phyloP scores from a whole-genome alignment of 2,888 invertebrate species.

The Hyppa rectilinea region DNA sequence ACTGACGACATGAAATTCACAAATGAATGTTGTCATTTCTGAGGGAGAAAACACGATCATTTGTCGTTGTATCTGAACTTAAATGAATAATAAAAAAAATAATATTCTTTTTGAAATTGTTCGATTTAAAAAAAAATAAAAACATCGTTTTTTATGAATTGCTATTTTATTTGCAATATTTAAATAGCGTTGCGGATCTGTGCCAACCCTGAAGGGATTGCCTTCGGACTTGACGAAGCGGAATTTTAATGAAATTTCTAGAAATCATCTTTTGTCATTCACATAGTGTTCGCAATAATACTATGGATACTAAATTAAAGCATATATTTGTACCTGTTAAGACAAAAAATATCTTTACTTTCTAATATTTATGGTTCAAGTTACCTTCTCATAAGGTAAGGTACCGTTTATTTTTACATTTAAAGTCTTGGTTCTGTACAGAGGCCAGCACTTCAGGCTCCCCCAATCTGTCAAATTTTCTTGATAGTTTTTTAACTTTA shows the following conservation, averaged over 20 bases:
- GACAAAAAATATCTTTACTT: background rate
- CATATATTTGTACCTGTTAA: background rate
- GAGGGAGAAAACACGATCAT: background rate
- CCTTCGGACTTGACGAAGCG: conserved; percentile 84
- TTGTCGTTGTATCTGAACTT: background rate
- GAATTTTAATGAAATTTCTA: conserved; percentile 89
- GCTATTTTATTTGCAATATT: background rate
- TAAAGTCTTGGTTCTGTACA: background rate
- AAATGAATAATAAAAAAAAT: too few species aligned
- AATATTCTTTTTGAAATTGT: too few species aligned
- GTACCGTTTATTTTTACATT: background rate
- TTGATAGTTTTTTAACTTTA: too few species aligned
- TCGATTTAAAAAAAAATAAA: too few species aligned
- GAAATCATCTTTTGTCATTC: conserved; percentile 81
- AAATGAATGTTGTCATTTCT: too few species aligned
- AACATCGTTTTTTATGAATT: background rate
- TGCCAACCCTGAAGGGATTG: conserved; percentile 78
- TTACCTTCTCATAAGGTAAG: background rate
- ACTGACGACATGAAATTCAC: too few species aligned
- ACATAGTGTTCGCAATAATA: conserved; percentile 65
- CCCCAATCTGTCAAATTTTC: too few species aligned
- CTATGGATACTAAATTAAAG: conserved; percentile 32
- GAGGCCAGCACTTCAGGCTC: too few species aligned
- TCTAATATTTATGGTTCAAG: background rate
- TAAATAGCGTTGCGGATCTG: conserved; percentile 40